Base-by-base conservation (phyloP, 2,888 invertebrate genomes). In the Pollenia amentaria region DNA sequence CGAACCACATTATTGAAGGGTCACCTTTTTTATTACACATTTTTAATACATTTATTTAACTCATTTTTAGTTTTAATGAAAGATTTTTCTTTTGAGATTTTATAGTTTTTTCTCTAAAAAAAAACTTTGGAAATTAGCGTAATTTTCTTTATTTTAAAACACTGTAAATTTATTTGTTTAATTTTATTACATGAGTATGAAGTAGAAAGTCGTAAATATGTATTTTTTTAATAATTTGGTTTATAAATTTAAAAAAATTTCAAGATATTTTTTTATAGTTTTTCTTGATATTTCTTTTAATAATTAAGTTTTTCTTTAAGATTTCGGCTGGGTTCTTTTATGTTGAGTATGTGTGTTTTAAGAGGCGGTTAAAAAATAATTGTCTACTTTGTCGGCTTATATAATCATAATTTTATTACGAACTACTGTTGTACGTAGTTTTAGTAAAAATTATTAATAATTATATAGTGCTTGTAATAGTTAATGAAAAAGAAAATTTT, bases 361-460 rank as follows among this genome's bases (percentile, higher is more conserved):
- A 46, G 16, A 53, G 76, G 55, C 77, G 70, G 55, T 42, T 4
- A 42, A 55, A 65, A 21, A 57, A 65, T 77, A 29, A 72, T 55
- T 62, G 53, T 55, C 40, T 21, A 77, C 77, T 83, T 83, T 77
- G 65, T 77, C 83, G 83, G 83, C 70, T 51, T 65, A 65, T 72
- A n/a, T 46, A 48, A n/a, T 64, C 48, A 78, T 78, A 83, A 64
- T 77, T 83, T 16, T 42, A 42, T 40, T 18, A 38, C 21, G 12
- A 21, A 67, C 81, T 72, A 48, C 38, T 77, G 62, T 40, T 48
- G 69, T 12, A 38, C 57, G 62, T 65, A 67, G 55, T 29, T 4
- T 0, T 29, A 29, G 29, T 48, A 21, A 65, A 21, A 42, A 55
- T 53, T 64, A 38, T 42, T n/a, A 57, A 77, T 77, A 16, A 48